phyloP scores from a whole-genome alignment of 53 echinoderm and acorn worm genomes.

The Holothuria leucospilota region DNA sequence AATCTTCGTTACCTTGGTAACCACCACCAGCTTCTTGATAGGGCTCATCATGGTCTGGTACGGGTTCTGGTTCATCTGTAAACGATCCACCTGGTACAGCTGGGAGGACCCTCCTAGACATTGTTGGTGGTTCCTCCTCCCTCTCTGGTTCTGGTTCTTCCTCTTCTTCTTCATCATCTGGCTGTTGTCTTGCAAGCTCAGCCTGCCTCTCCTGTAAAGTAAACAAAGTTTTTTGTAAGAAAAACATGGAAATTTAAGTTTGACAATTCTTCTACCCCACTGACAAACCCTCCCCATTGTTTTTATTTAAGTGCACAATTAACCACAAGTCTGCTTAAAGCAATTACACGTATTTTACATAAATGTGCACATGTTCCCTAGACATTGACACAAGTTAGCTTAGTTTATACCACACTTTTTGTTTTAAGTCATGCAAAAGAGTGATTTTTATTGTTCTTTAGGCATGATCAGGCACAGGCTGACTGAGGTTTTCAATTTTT shows the following conservation, averaged over 20 bases:
- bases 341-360: too few species aligned
- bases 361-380: too few species aligned
- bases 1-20: slow-evolving; percentile 6
- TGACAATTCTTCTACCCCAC: not conserved
- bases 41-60: slow-evolving; percentile 51
- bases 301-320: too few species aligned
- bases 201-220: slow-evolving; percentile 74
- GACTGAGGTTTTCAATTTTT: too few species aligned
- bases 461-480: too few species aligned
- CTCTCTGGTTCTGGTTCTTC: slow-evolving; percentile 66
- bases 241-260: not conserved
- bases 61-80: slow-evolving; percentile 41
- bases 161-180: slow-evolving; percentile 55
- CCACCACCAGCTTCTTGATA: slow-evolving; percentile 56
- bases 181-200: slow-evolving; percentile 70
- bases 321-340: too few species aligned
- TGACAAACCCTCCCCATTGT: too few species aligned
- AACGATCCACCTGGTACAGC: slow-evolving; percentile 17
- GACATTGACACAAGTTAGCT: too few species aligned
- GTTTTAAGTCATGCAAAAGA: too few species aligned
- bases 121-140: slow-evolving; percentile 13
- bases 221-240: not conserved
- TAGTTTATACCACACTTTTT: too few species aligned
- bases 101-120: slow-evolving; percentile 35
- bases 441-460: too few species aligned